Percentiles rank a stretch among this genome's conserved stretches.
phyloP scores from a whole-genome alignment of 2,797 vertebrate genomes.

The Silurus aristotelis region DNA sequence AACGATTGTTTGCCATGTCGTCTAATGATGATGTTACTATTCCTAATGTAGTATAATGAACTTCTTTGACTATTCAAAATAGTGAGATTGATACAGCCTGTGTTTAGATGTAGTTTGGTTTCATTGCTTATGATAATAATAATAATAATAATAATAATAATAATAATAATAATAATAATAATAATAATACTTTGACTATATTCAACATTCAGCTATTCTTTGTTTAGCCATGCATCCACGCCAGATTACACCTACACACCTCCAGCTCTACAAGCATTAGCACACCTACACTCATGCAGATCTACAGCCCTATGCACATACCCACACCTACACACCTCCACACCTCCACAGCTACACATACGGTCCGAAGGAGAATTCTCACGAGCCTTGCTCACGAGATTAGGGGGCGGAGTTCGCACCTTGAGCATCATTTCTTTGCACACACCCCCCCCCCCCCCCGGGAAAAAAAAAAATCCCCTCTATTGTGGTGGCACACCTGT shows the following conservation, averaged over 20 bases:
- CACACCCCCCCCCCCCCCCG: too few species aligned
- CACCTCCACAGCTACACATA: neutral
- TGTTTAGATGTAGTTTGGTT: neutral
- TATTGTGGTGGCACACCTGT: conserved; percentile 9
- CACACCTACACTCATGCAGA: conserved; percentile 3
- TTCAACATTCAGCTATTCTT: neutral
- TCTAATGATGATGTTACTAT: neutral
- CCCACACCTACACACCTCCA: neutral
- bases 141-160: neutral
- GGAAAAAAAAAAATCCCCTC: neutral
- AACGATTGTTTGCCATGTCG: neutral
- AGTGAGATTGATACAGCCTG: neutral
- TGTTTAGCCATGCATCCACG: neutral
- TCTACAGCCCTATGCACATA: too few species aligned
- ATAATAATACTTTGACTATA: too few species aligned
- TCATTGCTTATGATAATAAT: neutral
- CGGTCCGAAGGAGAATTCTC: neutral
- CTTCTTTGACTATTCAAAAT: neutral
- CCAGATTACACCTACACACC: conserved; percentile 19
- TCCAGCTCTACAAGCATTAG: neutral
- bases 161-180: neutral
- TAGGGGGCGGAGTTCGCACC: neutral
- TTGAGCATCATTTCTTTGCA: neutral
- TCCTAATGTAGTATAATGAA: neutral
- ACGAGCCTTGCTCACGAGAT: neutral